Evolutionary conservation across 2,797 vertebrate genomes (phyloP).

Genomic region (Gambusia yucatana): DNA sequence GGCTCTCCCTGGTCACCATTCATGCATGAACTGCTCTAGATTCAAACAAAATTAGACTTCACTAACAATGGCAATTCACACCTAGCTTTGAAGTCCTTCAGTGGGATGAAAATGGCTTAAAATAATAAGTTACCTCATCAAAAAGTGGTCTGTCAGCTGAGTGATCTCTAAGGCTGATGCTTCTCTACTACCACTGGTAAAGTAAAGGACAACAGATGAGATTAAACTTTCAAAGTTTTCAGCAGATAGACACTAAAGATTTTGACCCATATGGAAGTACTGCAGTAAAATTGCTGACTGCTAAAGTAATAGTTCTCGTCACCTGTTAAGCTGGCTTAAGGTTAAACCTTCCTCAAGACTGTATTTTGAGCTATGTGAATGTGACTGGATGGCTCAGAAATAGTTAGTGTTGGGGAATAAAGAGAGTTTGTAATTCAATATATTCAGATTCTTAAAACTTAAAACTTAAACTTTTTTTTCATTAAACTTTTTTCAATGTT

Average conservation of each 20-base stretch:
- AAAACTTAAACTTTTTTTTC: constrained; percentile 21
- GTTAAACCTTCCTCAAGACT: neutral
- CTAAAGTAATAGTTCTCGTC: neutral
- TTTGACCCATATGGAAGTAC: neutral
- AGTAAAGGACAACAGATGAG: neutral
- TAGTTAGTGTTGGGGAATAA: neutral
- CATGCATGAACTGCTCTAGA: neutral
- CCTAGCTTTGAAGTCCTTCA: neutral
- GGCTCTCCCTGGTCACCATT: neutral
- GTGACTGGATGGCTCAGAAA: neutral
- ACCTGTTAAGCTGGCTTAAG: neutral
- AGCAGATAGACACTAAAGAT: neutral
- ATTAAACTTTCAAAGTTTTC: neutral
- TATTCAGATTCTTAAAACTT: constrained; percentile 1
- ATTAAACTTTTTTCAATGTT: constrained; percentile 56
- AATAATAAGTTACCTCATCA: neutral
- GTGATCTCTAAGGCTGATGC: neutral
- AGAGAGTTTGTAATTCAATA: constrained; percentile 27
- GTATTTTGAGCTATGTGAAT: neutral
- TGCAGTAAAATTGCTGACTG: neutral
- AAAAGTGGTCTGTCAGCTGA: neutral
- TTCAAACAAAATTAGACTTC: neutral
- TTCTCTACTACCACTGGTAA: neutral
- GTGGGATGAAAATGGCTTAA: neutral
- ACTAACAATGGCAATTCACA: neutral